Base-by-base conservation (phyloP, 2,113 vertebrate species). In the Oreochromis spilurus region DNA sequence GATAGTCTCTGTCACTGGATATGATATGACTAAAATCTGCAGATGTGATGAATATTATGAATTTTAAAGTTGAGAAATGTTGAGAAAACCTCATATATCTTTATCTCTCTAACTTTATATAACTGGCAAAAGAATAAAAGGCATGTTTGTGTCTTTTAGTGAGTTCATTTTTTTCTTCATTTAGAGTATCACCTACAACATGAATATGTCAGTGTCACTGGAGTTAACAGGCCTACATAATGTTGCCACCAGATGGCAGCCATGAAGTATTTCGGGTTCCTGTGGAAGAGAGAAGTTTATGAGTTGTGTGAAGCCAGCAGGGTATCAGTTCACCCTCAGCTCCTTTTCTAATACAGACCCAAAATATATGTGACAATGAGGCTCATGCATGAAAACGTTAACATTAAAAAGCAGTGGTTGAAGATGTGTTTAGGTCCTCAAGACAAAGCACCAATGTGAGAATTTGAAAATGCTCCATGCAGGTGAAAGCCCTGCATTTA, bases 201-300 rank as follows among this genome's bases (percentile, higher is more conserved):
- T 4, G 10, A 77, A 31, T 13, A 50, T 19, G 45, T 29, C 40
- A 45, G 14, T 13, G 16, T 77, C 16, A 50, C 70, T 50, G 45
- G 70, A 50, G 26, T 31, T 12, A 50, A 77, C 3, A 0, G 43
- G 0, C 14, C 29, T 55, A 70, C 82, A 19, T 54, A 19, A 55
- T 29, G 9, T 29, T 54, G 67, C 88, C 91, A 92, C 78, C 53
- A 92, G 91, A n/a, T 88, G 86, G 84, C 88, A 90, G 86, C 38
- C 2, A 34, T 19, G 53, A 75, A 5, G 9, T 19, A 12, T 48
- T 75, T 9, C 5, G 43, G 13, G 13, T 14, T 72, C 21, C 13
- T 72, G 67, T 11, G 40, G 21, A 45, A 26, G 26, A 48, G 9
- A 75, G 14, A 48, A 11, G 24, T 75, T 75, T 48, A 26, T 72